Conservation (phyloP, 37 sponge, comb jelly and placozoan genomes). For the Spongia lamella region DNA sequence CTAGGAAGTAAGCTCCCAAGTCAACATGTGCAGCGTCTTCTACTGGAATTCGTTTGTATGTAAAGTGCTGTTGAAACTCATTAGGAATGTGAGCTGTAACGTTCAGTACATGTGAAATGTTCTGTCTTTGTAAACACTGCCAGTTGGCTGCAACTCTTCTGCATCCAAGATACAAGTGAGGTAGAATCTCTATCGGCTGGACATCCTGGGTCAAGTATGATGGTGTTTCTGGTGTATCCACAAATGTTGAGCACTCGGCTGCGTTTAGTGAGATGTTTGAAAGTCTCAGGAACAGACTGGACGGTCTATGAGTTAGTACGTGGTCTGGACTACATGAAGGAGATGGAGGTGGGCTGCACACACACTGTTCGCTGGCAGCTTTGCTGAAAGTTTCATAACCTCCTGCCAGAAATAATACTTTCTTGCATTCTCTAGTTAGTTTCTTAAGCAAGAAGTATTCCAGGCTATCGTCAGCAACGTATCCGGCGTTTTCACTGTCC, state of each 20-base stretch:
- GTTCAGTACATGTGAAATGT: slow-evolving; percentile 57
- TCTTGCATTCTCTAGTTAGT: slow-evolving; percentile 51
- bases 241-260: neutral
- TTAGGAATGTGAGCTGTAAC: slow-evolving; percentile 52
- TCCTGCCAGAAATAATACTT: slow-evolving; percentile 46
- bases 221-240: slow-evolving; percentile 7
- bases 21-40: slow-evolving; percentile 78
- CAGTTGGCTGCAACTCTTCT: slow-evolving; percentile 44
- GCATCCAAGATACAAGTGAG: slow-evolving; percentile 71
- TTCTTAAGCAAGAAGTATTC: slow-evolving; percentile 40
- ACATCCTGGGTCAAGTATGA: neutral
- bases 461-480: slow-evolving; percentile 20
- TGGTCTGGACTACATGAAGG: neutral
- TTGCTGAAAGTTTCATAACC: slow-evolving; percentile 41
- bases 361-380: neutral
- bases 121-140: slow-evolving; percentile 7
- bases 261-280: slow-evolving; percentile 15
- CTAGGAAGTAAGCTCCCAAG: slow-evolving; percentile 59
- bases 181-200: slow-evolving; percentile 49
- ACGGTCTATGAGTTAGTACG: slow-evolving; percentile 35
- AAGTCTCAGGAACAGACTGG: slow-evolving; percentile 52
- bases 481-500: neutral
- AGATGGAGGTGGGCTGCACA: slow-evolving; percentile 19
- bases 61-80: slow-evolving; percentile 37
- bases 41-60: slow-evolving; percentile 82